These are phyloP conservation scores for Beroe forskalii DNA, from an alignment of 37 sponge, comb jelly and placozoan genomes.

Conservation along the genomic window DNA sequence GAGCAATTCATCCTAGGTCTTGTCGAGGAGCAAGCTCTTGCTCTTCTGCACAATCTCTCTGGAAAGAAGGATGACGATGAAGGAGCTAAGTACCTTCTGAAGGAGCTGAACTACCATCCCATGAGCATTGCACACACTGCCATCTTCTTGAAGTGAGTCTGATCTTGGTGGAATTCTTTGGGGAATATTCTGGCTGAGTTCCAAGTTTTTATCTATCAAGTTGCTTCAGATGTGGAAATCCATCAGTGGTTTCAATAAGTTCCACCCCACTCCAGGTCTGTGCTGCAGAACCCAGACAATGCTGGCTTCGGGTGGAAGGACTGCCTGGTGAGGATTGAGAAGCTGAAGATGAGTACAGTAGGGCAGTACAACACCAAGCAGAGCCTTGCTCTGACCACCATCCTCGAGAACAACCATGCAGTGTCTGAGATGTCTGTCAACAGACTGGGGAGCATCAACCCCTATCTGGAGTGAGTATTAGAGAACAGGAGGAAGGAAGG, in stretches of 20 bases:
- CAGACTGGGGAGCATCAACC: conserved; percentile 52
- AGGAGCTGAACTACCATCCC: conserved; percentile 55
- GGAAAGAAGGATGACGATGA: conserved; percentile 64
- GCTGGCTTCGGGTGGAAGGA: conserved; percentile 45
- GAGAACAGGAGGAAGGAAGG: too few relatives aligned
- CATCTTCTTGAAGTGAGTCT: conserved; percentile 28
- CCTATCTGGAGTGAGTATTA: conserved; percentile 36
- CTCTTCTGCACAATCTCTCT: not conserved
- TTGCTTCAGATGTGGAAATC: too few relatives aligned
- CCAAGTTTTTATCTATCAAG: too few relatives aligned
- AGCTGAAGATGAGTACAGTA: conserved; percentile 46
- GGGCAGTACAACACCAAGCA: conserved; percentile 64
- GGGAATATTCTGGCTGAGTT: too few relatives aligned
- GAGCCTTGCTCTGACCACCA: conserved; percentile 54
- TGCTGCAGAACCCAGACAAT: conserved; percentile 41
- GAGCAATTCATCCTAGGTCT: too few relatives aligned
- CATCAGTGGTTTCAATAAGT: not conserved
- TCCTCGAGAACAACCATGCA: conserved; percentile 60
- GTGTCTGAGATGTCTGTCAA: conserved; percentile 58
- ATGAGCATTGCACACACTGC: conserved; percentile 63
- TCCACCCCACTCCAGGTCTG: not conserved
- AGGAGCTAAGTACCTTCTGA: conserved; percentile 42
- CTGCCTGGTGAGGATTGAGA: conserved; percentile 31
- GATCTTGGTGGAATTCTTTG: too few relatives aligned
- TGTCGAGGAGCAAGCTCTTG: not conserved